Percentiles rank a stretch among this genome's conserved stretches.
phyloP scores from a whole-genome alignment of 1,140 invertebrate species.

The Apis cerana region DNA sequence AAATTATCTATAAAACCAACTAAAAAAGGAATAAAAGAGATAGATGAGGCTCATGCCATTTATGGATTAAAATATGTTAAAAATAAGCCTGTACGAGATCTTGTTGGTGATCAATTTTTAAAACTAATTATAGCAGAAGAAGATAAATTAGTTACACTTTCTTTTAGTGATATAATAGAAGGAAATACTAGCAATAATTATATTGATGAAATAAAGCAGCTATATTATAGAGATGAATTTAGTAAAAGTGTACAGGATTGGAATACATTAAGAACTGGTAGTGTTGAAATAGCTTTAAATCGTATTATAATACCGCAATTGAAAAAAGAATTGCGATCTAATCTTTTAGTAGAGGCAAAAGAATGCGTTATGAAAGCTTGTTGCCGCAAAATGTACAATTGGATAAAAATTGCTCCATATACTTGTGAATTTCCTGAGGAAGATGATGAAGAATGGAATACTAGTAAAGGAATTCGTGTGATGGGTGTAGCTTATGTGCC shows the following conservation, averaged over 20 bases:
- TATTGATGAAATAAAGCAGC: constrained; percentile 94
- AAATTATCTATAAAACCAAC: constrained; percentile 92
- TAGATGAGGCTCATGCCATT: constrained; percentile 95
- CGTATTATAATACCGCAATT: constrained; percentile 95
- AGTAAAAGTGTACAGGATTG: constrained; percentile 97
- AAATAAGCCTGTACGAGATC: constrained; percentile 95
- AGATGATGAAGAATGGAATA: constrained; percentile 96
- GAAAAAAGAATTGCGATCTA: constrained; percentile 91
- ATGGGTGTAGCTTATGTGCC: constrained; percentile 94
- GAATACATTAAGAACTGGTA: constrained; percentile 94
- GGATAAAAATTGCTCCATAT: constrained; percentile 94
- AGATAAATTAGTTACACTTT: constrained; percentile 90
- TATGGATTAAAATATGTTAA: constrained; percentile 96
- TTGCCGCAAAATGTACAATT: constrained; percentile 93
- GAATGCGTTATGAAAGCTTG: constrained; percentile 93
- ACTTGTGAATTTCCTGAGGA: constrained; percentile 89
- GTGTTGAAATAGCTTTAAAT: constrained; percentile 93
- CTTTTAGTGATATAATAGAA: constrained; percentile 88
- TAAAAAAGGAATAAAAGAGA: constrained; percentile 94
- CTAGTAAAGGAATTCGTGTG: constrained; percentile 91
- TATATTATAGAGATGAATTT: constrained; percentile 97
- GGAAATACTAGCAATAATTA: constrained; percentile 89
- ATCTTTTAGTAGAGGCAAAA: constrained; percentile 93
- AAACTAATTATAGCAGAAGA: constrained; percentile 92
- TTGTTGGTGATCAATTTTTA: constrained; percentile 95